phyloP scores from a whole-genome alignment of 2,797 vertebrate species.

The Microctenopoma lineatum region DNA sequence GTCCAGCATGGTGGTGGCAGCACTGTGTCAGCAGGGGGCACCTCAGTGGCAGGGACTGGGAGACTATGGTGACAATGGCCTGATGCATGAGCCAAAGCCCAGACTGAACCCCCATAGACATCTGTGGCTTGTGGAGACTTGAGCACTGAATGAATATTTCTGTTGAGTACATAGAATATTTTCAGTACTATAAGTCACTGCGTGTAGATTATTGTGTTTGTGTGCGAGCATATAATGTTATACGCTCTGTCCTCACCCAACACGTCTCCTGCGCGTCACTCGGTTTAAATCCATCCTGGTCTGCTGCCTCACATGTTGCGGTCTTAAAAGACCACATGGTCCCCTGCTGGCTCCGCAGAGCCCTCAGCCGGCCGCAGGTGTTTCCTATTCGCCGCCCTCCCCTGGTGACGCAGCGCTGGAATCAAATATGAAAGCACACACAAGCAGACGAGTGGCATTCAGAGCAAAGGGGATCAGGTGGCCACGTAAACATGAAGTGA shows the following conservation, averaged over 20 bases:
- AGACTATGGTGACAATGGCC: too few species aligned
- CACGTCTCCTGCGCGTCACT: conserved; percentile 27
- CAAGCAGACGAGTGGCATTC: conserved; percentile 45
- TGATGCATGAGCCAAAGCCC: too few species aligned
- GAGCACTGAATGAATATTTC: too few species aligned
- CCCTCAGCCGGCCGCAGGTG: conserved; percentile 35
- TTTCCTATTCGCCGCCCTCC: conserved; percentile 40
- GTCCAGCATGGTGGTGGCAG: too few species aligned
- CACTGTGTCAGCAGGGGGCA: too few species aligned
- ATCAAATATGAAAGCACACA: conserved; percentile 67
- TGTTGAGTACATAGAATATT: too few species aligned
- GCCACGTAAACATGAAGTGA: conserved; percentile 51
- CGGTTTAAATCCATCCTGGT: conserved; percentile 19
- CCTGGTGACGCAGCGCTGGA: conserved; percentile 67
- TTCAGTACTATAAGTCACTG: too few species aligned
- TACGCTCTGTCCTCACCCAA: conserved; percentile 1
- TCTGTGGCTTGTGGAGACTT: too few species aligned
- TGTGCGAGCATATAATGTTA: too few species aligned
- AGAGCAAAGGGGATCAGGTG: conserved; percentile 69
- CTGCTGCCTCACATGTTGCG: conserved; percentile 48
- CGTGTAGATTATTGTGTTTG: too few species aligned
- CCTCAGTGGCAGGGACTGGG: too few species aligned
- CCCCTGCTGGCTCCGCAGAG: conserved; percentile 1
- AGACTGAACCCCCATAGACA: too few species aligned
- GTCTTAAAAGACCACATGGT: not conserved